Base-by-base conservation (phyloP, 2,888 invertebrate genomes). In the Isotomurus palustris region DNA sequence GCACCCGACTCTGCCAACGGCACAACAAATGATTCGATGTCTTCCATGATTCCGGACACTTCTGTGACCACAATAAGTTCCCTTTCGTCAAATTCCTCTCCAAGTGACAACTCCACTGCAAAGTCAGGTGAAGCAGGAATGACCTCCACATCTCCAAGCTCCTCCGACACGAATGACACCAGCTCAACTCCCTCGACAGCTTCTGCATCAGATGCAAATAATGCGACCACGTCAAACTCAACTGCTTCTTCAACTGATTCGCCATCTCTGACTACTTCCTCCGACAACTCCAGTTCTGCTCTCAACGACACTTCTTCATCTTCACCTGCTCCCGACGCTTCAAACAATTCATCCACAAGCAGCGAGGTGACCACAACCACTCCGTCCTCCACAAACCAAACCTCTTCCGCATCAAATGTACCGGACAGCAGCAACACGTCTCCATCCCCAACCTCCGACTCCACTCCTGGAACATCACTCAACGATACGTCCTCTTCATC, bases 351-450 rank as follows among this genome's bases (percentile, higher is more conserved):
- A 8, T 19, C 40, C 40, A 17, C 17, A n/a, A n/a, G n/a, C 5
- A 24, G 17, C 21, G 24, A 10, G 3, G 5, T 24, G 17, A 25
- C 53, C 2, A 29, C 41, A n/a, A 29, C 49, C n/a, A 32, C 41
- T 17, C 29, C 12, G 32, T 36, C 47, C n/a, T 29, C 35, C 14
- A 25, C 27, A 21, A 22, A 32, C 19, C 8, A 24, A n/a, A n/a
- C n/a, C n/a, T n/a, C n/a, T n/a, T n/a, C n/a, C n/a, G n/a, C n/a
- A n/a, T n/a, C n/a, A n/a, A n/a, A n/a, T n/a, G n/a, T n/a, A n/a
- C n/a, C n/a, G n/a, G n/a, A n/a, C 41, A 52, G 44, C 25, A 53
- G 43, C 43, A 43, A 12, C 24, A 6, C 32, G 32, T 32, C 32
- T 12, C 12, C 32, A 8, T 32, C 32, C 32, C 12, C 32, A 10